These are phyloP conservation scores for Ectobius pallidus DNA, from an alignment of 2,888 invertebrate genomes.

Conservation along the genomic window DNA sequence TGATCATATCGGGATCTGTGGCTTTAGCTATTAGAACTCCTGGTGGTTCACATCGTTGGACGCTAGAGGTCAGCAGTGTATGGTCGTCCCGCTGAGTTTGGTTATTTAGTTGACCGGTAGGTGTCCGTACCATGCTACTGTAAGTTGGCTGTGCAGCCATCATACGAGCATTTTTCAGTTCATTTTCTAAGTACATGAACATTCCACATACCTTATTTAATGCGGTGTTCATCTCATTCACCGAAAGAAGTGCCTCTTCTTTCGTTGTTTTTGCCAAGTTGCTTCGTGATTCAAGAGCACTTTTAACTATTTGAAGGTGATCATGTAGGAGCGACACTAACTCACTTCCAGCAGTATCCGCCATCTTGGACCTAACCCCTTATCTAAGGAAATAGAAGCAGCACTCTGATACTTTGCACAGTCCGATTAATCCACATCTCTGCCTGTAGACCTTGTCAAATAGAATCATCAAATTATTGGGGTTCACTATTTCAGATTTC, in stretches of 20 bases:
- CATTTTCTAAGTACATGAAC: background rate
- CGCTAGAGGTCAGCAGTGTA: background rate
- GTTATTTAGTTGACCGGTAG: background rate
- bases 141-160: background rate
- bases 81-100: background rate
- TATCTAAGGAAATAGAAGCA: too few relatives aligned
- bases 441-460: too few relatives aligned
- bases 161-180: slow-evolving; percentile 7
- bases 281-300: background rate
- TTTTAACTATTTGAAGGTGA: slow-evolving; percentile 1
- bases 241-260: slow-evolving; percentile 1
- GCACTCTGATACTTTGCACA: too few relatives aligned
- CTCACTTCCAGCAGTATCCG: too few relatives aligned
- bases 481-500: too few relatives aligned
- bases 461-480: too few relatives aligned
- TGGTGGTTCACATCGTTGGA: background rate
- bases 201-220: slow-evolving; percentile 2
- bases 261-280: background rate
- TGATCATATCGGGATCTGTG: background rate
- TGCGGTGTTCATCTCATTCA: background rate
- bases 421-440: too few relatives aligned
- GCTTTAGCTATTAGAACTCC: background rate
- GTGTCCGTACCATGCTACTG: background rate
- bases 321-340: background rate
- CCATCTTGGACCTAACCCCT: too few relatives aligned